phyloP scores from a whole-genome alignment of 2,113 vertebrate species.

The Athene cunicularia region DNA sequence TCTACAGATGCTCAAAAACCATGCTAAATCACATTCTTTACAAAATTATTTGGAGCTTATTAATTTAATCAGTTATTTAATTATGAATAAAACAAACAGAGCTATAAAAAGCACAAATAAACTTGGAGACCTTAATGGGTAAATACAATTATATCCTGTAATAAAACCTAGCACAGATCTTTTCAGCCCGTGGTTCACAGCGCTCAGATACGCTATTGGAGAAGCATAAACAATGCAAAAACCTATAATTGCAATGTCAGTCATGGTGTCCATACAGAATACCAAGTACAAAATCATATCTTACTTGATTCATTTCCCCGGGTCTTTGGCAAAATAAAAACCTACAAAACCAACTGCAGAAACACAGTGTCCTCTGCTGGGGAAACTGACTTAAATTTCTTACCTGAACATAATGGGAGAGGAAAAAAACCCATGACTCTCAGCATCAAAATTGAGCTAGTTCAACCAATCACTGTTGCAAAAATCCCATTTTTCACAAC shows the following conservation, averaged over 20 bases:
- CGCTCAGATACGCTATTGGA: conserved; percentile 60
- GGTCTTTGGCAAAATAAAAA: conserved; percentile 6
- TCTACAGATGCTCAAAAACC: neutral
- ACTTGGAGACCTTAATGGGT: conserved; percentile 32
- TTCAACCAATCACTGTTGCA: neutral
- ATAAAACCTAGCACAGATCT: conserved; percentile 57
- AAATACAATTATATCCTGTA: conserved; percentile 66
- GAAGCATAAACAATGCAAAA: conserved; percentile 79
- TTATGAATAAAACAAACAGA: conserved; percentile 52
- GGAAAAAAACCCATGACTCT: neutral
- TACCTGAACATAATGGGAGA: neutral
- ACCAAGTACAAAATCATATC: conserved; percentile 70
- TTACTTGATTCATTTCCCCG: conserved; percentile 52
- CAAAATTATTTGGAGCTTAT: conserved; percentile 26
- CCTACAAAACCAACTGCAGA: conserved; percentile 13
- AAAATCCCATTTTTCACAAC: conserved; percentile 10
- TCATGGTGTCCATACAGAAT: conserved; percentile 74
- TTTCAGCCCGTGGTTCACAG: conserved; percentile 54
- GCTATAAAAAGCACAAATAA: conserved; percentile 1
- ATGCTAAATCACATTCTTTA: conserved; percentile 5
- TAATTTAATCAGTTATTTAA: conserved; percentile 69
- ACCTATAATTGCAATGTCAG: conserved; percentile 80
- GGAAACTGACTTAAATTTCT: neutral
- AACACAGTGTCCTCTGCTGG: conserved; percentile 74
- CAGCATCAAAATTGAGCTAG: neutral